Base-by-base conservation (phyloP, 2,888 invertebrate species). In the Atethmia centrago region DNA sequence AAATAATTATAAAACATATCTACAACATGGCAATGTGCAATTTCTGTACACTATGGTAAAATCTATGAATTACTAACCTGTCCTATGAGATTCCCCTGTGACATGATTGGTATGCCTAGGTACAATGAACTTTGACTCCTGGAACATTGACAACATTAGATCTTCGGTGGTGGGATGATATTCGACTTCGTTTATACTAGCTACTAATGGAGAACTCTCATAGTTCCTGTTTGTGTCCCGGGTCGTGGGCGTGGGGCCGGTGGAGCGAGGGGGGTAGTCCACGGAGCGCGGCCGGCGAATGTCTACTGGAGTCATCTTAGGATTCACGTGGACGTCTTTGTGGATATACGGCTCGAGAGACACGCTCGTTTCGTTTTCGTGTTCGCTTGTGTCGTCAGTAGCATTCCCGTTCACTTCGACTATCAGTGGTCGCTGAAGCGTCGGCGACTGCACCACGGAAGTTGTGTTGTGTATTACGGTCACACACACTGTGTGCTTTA, bases 251-350 rank as follows among this genome's bases (percentile, higher is more conserved):
- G 91, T 85, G 1, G 88, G 73, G 45, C 77, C 77, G 42, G 86
- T 87, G 5, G 88, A 82, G 40, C 91, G 85, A 3, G 90, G 77
- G 51, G 91, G 94, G 76, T 93, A 94, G 79, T 95, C 96, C 19
- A 95, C 95, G 0, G 96, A 96, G 1, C 94, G 91, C 55, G 96
- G 96, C 79, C 96, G 89, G 59, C 96, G 89, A 12, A 90, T 78
- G 74, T 96, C 96, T 51, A 95, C 95, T 0, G 96, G 95, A 42
- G 96, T 96, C 96, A 96, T 96, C 82, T 96, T 96, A n/a, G 96
- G 96, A 79, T 96, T 96, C 0, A 96, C 94, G 77, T 96, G 96
- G 40, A 96, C 96, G 74, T 96, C 96, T 83, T 96, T 96, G 82
- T 96, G 96, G 31, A 96, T 96, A 65, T 96, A 96, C 12, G 94